phyloP scores from a whole-genome alignment of 2,113 vertebrate genomes.

The Caloenas nicobarica region DNA sequence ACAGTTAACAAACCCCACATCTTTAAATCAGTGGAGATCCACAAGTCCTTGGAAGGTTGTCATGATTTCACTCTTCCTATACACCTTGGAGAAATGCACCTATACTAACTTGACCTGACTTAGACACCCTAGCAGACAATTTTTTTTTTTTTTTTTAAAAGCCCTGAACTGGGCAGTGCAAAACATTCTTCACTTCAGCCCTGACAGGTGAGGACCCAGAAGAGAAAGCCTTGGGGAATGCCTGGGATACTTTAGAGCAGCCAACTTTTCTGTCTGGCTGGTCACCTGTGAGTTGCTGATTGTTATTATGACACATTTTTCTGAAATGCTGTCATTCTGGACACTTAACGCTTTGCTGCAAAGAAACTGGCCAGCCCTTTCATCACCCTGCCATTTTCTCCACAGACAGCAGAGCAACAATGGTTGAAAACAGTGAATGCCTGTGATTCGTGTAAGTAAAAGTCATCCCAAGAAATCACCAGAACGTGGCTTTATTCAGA shows the following conservation, averaged over 20 bases:
- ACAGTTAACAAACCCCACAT: too few relatives aligned
- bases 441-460: fast-evolving
- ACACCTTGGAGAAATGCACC: too few relatives aligned
- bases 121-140: too few relatives aligned
- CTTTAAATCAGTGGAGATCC: too few relatives aligned
- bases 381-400: background rate
- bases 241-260: background rate
- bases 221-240: background rate
- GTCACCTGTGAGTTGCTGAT: background rate
- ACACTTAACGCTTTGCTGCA: background rate
- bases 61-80: too few relatives aligned
- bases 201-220: background rate
- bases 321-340: background rate
- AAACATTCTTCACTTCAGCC: background rate
- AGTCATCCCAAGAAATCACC: background rate
- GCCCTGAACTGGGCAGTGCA: too few relatives aligned
- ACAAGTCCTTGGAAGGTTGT: too few relatives aligned
- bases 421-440: background rate
- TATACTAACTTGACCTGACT: too few relatives aligned
- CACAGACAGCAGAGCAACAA: background rate
- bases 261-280: fast-evolving
- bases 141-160: too few relatives aligned
- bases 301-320: background rate
- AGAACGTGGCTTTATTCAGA: background rate
- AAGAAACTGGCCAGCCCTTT: background rate